A percentile compares a stretch with the other conserved stretches of the same genome.
phyloP scores from a whole-genome alignment of 2,113 vertebrate species.

The Callithrix jacchus region DNA sequence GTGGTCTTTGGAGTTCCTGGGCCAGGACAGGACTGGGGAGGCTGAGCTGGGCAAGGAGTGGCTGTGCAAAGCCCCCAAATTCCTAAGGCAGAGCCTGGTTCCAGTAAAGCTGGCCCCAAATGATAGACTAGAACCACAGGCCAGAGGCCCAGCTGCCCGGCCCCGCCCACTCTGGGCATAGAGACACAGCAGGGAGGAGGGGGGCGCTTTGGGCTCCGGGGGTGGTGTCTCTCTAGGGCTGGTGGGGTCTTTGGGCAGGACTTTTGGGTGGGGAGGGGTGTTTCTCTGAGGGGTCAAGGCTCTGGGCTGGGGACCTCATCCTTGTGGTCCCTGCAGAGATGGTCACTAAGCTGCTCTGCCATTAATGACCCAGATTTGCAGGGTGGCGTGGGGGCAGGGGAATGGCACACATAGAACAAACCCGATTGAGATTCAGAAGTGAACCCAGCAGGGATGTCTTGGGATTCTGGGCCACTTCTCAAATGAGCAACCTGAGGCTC shows the following conservation, averaged over 20 bases:
- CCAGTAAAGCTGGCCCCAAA: slow-evolving; percentile 77
- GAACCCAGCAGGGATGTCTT: not conserved
- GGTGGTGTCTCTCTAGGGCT: not conserved
- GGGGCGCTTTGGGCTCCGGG: not conserved
- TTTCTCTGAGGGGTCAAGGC: not conserved
- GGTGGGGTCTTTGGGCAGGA: not conserved
- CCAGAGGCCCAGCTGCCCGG: slow-evolving; percentile 40
- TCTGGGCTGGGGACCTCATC: not conserved
- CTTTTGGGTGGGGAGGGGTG: not conserved
- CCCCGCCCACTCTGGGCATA: slow-evolving; percentile 59
- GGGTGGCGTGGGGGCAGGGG: accelerated
- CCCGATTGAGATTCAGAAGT: not conserved
- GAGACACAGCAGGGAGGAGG: not conserved
- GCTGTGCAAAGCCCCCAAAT: slow-evolving; percentile 64
- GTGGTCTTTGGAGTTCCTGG: not conserved
- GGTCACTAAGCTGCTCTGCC: not conserved
- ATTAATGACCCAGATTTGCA: not conserved
- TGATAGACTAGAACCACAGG: slow-evolving; percentile 74
- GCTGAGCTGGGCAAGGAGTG: slow-evolving; percentile 41
- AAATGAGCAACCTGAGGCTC: not conserved
- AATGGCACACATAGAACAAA: not conserved
- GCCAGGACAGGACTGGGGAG: not conserved
- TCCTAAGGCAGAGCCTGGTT: slow-evolving; percentile 67
- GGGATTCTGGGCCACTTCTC: not conserved
- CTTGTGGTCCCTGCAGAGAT: not conserved